These are phyloP conservation scores for Styela plicata DNA, from an alignment of 23 tunicate species.

Conservation along the genomic window DNA sequence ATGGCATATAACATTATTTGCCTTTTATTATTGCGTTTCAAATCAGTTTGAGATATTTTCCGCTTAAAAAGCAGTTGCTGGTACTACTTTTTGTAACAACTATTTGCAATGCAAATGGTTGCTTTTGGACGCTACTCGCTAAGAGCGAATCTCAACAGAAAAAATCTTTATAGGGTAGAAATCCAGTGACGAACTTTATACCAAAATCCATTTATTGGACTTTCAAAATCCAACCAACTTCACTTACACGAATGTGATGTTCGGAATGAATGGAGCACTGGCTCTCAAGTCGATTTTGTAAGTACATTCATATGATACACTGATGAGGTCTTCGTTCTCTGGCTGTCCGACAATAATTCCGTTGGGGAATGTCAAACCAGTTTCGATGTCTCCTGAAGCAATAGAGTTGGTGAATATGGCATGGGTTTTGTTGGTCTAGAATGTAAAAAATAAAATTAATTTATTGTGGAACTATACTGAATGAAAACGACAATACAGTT, in stretches of 20 bases:
- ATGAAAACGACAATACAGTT: too few species aligned
- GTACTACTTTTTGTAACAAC: too few species aligned
- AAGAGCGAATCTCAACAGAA: too few species aligned
- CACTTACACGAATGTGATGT: constrained; percentile 89
- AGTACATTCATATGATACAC: constrained; percentile 68
- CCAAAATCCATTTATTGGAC: neutral
- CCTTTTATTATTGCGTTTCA: too few species aligned
- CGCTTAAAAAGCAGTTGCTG: too few species aligned
- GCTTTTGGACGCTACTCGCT: too few species aligned
- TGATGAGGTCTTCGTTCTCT: constrained; percentile 45
- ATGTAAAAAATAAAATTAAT: neutral
- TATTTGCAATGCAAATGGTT: too few species aligned
- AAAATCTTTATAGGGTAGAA: neutral
- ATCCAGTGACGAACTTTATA: too few species aligned
- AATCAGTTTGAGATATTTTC: too few species aligned
- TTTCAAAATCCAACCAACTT: neutral
- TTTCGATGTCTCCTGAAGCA: constrained; percentile 63
- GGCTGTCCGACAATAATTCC: constrained; percentile 73
- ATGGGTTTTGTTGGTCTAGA: constrained; percentile 86
- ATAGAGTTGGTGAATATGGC: constrained; percentile 77
- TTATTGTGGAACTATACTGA: too few species aligned
- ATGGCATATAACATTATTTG: too few species aligned
- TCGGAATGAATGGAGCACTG: constrained; percentile 70
- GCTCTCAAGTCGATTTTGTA: constrained; percentile 86
- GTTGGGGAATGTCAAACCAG: constrained; percentile 75